Evolutionary conservation across 2,113 vertebrate genomes (phyloP), one percentile per base, ranked within the genome.

Genomic region (Halcyon senegalensis): DNA sequence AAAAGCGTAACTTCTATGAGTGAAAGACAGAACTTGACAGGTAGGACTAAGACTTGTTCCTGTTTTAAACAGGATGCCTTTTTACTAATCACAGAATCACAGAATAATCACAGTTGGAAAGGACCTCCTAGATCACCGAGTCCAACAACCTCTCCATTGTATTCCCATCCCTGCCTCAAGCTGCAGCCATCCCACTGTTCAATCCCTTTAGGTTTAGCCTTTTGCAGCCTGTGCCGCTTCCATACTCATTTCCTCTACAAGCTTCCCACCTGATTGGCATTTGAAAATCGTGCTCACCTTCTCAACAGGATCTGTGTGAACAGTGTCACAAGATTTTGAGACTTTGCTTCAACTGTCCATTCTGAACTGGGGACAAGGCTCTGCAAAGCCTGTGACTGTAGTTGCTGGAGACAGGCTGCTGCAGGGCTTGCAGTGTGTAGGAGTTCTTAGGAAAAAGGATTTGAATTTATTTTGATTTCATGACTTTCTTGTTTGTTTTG

Each of bases 321-420:
- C 6, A 25, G 7, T 16, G 24, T 17, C 2, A 1, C 59, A 39
- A 58, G 10, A 31, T 72, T 81, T 81, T 1, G 1, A 43, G 56
- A 7, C 11, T 53, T 76, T 2, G 1, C 33, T 79, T 74, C 63
- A 39, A 15, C 30, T 72, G 64, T 56, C 60, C 1, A 0, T 60
- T 67, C 33, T 60, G 41, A 73, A 37, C 44, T 44, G 43, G 7
- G 12, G 50, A 10, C 33, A 46, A 78, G 15, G n/a, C 28, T 76
- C 30, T 79, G 74, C 5, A 7, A 73, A 84, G 33, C 64, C 75
- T 59, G 25, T 19, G 60, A 24, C 23, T 30, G 28, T 6, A 48
- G 37, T 70, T 53, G 31, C 53, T 63, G 58, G 43, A 79, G 51
- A 72, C 16, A 44, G 70, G 24, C 50, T 66, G 48, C 58, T 69